These are phyloP conservation scores for Silvanus unidentatus DNA, from an alignment of 2,888 invertebrate genomes.

Conservation along the genomic window DNA sequence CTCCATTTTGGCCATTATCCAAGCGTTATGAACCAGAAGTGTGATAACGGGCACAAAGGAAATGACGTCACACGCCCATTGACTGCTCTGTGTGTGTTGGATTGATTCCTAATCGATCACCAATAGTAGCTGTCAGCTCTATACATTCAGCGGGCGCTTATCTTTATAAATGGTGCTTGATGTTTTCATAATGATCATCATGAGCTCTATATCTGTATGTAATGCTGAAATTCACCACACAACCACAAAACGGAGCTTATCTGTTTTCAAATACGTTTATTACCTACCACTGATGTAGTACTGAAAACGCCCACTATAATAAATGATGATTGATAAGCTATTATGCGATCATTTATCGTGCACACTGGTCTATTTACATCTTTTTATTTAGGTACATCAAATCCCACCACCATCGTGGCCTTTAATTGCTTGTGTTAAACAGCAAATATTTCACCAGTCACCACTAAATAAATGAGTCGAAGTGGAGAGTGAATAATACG, in stretches of 20 bases:
- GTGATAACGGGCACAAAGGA: conserved; percentile 48
- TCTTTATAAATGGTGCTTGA: conserved; percentile 48
- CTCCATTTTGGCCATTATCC: conserved; percentile 44
- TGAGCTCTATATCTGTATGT: conserved; percentile 17
- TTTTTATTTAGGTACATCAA: too few species aligned
- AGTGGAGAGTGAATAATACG: conserved; percentile 4
- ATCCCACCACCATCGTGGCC: too few species aligned
- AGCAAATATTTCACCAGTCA: too few species aligned
- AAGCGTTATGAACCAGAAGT: conserved; percentile 49
- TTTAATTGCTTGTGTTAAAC: too few species aligned
- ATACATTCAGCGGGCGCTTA: conserved; percentile 42
- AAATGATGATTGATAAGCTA: too few species aligned
- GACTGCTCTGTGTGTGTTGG: conserved; percentile 43
- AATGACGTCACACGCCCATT: conserved; percentile 48
- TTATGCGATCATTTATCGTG: too few species aligned
- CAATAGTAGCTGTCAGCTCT: conserved; percentile 40
- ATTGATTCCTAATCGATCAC: conserved; percentile 48
- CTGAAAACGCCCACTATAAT: too few species aligned
- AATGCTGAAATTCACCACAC: conserved; percentile 13
- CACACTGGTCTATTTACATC: too few species aligned
- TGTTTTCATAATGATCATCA: conserved; percentile 40
- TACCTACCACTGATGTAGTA: too few species aligned
- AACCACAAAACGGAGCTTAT: not conserved
- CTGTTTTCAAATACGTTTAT: not conserved
- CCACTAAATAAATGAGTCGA: too few species aligned